Base-by-base conservation (phyloP, 2,888 invertebrate genomes). In the Aspidapion aeneum region DNA sequence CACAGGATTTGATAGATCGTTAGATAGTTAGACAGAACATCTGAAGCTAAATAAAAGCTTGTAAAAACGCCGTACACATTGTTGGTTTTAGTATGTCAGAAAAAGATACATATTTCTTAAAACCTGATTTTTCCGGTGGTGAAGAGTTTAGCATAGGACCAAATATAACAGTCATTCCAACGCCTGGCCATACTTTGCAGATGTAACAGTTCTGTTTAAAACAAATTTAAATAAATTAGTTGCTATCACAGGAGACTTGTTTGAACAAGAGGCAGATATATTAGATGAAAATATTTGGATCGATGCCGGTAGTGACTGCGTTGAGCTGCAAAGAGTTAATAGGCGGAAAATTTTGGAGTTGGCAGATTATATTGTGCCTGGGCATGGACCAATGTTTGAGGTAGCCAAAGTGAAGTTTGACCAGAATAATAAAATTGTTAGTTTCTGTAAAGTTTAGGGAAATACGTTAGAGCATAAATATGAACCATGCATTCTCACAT, bases 101-200 rank as follows among this genome's bases (percentile, higher is more conserved):
- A 62, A 82, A 83, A 64, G 88, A 94, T 69, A 81, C 81, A 63
- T 97, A 93, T 78, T 85, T 82, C 68, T 65, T 67, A 52, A 81
- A 86, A 61, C 88, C 89, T 78, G 84, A 88, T 67, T 90, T 94
- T 80, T 84, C 87, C 70, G 65, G 73, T 81, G 85, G 85, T 52
- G 84, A 85, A 68, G 86, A 87, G 67, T 93, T 86, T 76, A 72
- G 81, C 56, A 84, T 93, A 68, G 88, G 89, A 75, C 83, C 87
- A 7, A 80, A 80, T 5, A 83, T 93, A 1, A 85, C 85, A 79
- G 84, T 98, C 0, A 82, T 91, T 49, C 85, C 91, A 16, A 96
- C 96, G 19, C 96, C 96, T 0, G 97, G 97, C 0, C 97, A 98
- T 76, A 97, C 97, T 1, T 78, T 89, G 1, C 87, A 90, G 96